Base-by-base conservation (phyloP, 2,888 invertebrate genomes). In the Acanthosoma haemorrhoidale region DNA sequence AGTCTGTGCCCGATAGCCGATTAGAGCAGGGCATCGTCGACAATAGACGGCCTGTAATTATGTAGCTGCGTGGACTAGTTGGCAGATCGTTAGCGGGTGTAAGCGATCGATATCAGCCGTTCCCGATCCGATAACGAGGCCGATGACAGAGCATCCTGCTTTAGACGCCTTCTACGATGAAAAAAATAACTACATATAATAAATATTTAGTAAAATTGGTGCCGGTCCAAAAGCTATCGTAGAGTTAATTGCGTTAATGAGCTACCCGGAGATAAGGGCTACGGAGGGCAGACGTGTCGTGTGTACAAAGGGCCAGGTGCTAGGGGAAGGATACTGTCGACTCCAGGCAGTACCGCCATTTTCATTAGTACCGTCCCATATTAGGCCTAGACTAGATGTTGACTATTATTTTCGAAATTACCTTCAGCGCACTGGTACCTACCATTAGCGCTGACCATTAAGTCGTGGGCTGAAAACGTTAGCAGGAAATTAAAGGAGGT, bases 241-340 rank as follows among this genome's bases (percentile, higher is more conserved):
- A 25, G 4, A 51, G 51, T 25, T 51, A 51, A n/a, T n/a, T n/a
- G n/a, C n/a, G n/a, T n/a, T n/a, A n/a, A n/a, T n/a, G n/a, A n/a
- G n/a, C n/a, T n/a, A n/a, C n/a, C n/a, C n/a, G n/a, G n/a, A 51
- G 51, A 51, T 21, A 32, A 32, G 32, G 32, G 9, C 11, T 43
- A 25, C 15, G 25, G 3, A 3, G 25, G n/a, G 25, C n/a, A 21
- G 36, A 61, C 61, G 61, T 61, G 61, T 61, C 38, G 21, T 61
- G 61, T 38, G 61, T 61, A 61, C 61, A 18, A 61, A 38, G 25
- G 36, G 21, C 34, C 61, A 61, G 61, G 61, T 61, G 61, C 16
- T 9, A 3, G 1, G 18, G 3, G 25, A n/a, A 18, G 51, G 1
- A 4, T n/a, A n/a, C n/a, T n/a, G n/a, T n/a, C n/a, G n/a, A n/a